phyloP scores from a whole-genome alignment of 2,888 invertebrate species.

The Eretmocerus hayati region DNA sequence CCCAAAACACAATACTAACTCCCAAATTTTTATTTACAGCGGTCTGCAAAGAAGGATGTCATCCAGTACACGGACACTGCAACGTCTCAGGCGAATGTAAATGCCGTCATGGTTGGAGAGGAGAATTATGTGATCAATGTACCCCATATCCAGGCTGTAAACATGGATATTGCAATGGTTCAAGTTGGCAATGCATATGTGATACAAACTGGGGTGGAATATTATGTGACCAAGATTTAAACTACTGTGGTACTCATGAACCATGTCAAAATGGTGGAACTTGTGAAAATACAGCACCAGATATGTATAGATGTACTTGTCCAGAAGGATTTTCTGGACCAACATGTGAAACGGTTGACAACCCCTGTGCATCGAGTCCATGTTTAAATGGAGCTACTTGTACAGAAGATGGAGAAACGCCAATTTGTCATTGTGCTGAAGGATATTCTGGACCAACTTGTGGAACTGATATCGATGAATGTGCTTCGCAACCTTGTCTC shows the following conservation, averaged over 20 bases:
- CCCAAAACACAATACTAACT: too few species aligned
- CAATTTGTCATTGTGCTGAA: constrained; percentile 66
- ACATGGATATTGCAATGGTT: constrained; percentile 90
- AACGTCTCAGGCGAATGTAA: constrained; percentile 87
- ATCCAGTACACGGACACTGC: constrained; percentile 83
- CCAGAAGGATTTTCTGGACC: constrained; percentile 86
- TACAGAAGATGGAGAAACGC: constrained; percentile 50
- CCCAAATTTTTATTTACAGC: constrained; percentile 59
- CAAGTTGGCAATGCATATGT: constrained; percentile 94
- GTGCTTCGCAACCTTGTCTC: constrained; percentile 80
- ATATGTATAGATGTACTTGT: constrained; percentile 87
- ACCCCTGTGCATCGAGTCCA: constrained; percentile 85
- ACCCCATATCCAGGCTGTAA: constrained; percentile 93
- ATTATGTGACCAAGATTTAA: constrained; percentile 94
- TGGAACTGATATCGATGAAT: constrained; percentile 81
- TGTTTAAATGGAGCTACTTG: constrained; percentile 84
- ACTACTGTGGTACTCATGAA: constrained; percentile 92
- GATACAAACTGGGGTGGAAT: constrained; percentile 98
- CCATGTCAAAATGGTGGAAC: constrained; percentile 91
- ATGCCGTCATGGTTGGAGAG: constrained; percentile 89
- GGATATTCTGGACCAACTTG: constrained; percentile 82
- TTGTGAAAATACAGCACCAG: constrained; percentile 89
- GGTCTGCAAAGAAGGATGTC: constrained; percentile 81
- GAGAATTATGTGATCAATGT: constrained; percentile 87
- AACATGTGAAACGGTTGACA: constrained; percentile 89